Conservation (phyloP, 2,888 invertebrate genomes). For the Marronus borbonicus region DNA sequence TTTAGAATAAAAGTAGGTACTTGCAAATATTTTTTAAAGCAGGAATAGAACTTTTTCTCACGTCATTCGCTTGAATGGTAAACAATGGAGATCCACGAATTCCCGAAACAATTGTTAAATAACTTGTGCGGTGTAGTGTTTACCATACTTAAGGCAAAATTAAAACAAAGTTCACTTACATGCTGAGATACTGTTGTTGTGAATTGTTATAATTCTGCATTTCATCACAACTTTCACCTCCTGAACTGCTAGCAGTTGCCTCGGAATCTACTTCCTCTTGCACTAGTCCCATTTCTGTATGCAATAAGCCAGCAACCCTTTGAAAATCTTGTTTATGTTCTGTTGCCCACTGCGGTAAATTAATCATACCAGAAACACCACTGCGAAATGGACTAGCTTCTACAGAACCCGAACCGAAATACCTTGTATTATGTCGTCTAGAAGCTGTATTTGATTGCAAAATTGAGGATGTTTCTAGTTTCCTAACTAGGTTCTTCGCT, state of each 20-base stretch:
- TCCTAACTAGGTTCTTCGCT: conserved; percentile 74
- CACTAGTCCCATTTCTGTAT: conserved; percentile 81
- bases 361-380: conserved; percentile 62
- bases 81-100: too few relatives aligned
- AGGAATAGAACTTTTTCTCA: too few relatives aligned
- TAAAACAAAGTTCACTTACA: conserved; percentile 76
- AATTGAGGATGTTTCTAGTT: conserved; percentile 71
- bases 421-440: conserved; percentile 66
- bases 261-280: conserved; percentile 90
- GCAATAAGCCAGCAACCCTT: conserved; percentile 81
- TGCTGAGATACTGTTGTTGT: conserved; percentile 82
- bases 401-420: conserved; percentile 73
- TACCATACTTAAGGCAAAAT: conserved; percentile 10
- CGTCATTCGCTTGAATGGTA: too few relatives aligned
- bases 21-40: too few relatives aligned
- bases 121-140: too few relatives aligned
- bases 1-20: too few relatives aligned
- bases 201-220: conserved; percentile 84
- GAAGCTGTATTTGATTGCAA: conserved; percentile 67
- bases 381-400: conserved; percentile 59
- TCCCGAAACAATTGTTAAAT: too few relatives aligned
- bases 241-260: conserved; percentile 94
- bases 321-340: conserved; percentile 76
- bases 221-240: conserved; percentile 95
- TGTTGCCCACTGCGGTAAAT: conserved; percentile 69